Base-by-base conservation (phyloP, 2,113 vertebrate species). In the Psilopogon haemacephalus region DNA sequence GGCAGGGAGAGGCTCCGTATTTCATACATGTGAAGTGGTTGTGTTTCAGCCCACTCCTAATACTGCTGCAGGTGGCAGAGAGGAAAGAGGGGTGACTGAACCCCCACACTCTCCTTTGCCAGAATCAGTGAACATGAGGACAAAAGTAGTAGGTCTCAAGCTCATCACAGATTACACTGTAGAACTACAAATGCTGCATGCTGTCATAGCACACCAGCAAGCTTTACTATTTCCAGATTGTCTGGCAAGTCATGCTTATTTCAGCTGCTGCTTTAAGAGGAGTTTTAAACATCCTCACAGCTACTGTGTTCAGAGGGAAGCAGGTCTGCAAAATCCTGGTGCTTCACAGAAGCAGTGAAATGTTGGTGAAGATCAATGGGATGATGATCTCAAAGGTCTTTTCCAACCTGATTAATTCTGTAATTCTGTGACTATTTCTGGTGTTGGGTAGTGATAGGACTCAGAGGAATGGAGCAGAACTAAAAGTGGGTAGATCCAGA, bases 151-250 rank as follows among this genome's bases (percentile, higher is more conserved):
- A 5, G 7, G 12, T 71, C 21, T 54, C 33, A 55, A 78, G 32
- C 19, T 68, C 54, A 59, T 1, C 7, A 5, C 1, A 14, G 5
- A 15, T 75, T n/a, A 59, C 1, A 5, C 13, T 26, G 9, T 44
- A n/a, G 81, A 40, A 50, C 11, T 79, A 15, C 10, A 27, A 35
- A 6, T 40, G 56, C 40, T 76, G 32, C 46, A 64, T 0, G 0
- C 33, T 64, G 44, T 11, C 15, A 28, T 7, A 38, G 23, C 13
- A 21, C 5, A 24, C 42, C 50, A 11, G 12, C 15, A 65, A 86
- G 13, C 13, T 24, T 37, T 48, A 52, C 13, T n/a, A 16, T 62
- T 71, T 72, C 80, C 80, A 52, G 44, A 24, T 56, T 1, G 0
- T 5, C 30, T 38, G 17, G n/a, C 5, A 5, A 48, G 30, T 8